These are phyloP conservation scores for Hemicordylus capensis DNA, from an alignment of 2,113 vertebrate genomes.

Conservation along the genomic window DNA sequence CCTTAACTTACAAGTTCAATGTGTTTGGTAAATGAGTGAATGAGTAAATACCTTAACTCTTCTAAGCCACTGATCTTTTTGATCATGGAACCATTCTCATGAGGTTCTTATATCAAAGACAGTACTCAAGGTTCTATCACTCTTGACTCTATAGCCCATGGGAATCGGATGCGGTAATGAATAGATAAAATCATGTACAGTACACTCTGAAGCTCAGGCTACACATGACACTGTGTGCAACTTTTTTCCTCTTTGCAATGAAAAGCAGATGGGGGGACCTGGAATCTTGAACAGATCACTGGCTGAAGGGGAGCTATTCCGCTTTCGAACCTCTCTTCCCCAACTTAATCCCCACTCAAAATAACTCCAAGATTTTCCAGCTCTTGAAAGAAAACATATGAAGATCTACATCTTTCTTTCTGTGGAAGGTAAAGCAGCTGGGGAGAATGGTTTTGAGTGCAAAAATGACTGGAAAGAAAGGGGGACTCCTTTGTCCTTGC, in stretches of 20 bases:
- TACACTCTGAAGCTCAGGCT: neutral
- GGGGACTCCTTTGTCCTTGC: neutral
- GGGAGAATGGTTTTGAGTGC: neutral
- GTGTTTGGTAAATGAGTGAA: neutral
- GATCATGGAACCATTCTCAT: neutral
- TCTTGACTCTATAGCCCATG: too few species aligned
- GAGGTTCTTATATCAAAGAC: neutral
- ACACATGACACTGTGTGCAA: neutral
- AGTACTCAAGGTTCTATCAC: neutral
- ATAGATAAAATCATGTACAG: too few species aligned
- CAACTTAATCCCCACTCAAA: neutral
- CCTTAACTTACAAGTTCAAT: neutral
- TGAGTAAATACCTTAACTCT: neutral
- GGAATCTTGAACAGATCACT: neutral
- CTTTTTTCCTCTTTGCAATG: neutral
- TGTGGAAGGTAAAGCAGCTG: neutral
- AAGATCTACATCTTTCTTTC: neutral
- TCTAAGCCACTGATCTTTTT: neutral
- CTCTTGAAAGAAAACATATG: neutral
- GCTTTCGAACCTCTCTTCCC: neutral
- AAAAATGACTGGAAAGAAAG: neutral
- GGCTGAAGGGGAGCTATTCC: neutral
- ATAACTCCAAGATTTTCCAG: neutral
- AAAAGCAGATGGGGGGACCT: neutral
- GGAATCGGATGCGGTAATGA: too few species aligned